phyloP scores from a whole-genome alignment of 2,797 vertebrate genomes.

The Phrynocephalus guinanensis region DNA sequence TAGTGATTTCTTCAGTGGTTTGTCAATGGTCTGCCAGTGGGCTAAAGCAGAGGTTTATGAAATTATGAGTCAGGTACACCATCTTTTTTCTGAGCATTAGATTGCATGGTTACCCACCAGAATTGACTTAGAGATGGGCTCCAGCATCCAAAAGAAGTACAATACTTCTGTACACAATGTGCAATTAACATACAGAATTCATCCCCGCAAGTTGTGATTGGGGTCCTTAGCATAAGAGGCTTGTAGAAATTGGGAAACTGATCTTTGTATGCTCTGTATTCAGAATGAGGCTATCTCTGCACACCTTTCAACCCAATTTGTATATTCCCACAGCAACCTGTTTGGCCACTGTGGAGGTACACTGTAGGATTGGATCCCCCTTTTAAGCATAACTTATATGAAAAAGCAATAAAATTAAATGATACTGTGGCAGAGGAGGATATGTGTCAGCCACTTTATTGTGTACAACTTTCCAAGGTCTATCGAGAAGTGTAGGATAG shows the following conservation, averaged over 20 bases:
- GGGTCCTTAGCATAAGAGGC: neutral
- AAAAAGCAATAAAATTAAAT: neutral
- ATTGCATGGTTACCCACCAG: neutral
- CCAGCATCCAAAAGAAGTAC: neutral
- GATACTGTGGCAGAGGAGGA: neutral
- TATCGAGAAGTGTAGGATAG: neutral
- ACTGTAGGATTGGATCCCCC: neutral
- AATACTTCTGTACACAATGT: neutral
- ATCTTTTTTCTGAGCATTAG: neutral
- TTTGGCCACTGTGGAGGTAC: neutral
- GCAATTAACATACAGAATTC: neutral
- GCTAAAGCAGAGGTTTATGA: neutral
- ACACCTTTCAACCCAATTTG: neutral
- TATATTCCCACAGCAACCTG: too few relatives aligned
- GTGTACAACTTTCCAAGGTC: too few relatives aligned
- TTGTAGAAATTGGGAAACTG: neutral
- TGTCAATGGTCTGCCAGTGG: neutral
- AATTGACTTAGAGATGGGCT: neutral
- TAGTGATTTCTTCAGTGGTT: neutral
- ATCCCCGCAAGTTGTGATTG: neutral
- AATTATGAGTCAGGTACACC: neutral
- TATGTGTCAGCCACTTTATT: neutral
- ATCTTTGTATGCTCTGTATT: neutral
- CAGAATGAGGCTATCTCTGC: neutral
- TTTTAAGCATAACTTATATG: neutral